phyloP scores from a whole-genome alignment of 2,888 invertebrate genomes.

The Pherbina coryleti region DNA sequence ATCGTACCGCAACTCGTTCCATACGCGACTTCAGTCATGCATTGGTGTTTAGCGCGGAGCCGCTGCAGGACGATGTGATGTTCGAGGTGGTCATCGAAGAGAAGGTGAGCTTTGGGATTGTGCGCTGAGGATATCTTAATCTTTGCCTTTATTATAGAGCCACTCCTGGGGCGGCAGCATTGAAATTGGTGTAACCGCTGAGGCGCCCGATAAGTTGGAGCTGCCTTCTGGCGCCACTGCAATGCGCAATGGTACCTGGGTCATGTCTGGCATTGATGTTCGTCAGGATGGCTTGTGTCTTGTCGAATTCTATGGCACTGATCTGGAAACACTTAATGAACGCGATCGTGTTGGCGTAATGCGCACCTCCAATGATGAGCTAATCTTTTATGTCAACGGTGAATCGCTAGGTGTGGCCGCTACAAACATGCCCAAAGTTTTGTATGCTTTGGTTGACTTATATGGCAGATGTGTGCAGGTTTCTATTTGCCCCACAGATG shows the following conservation, averaged over 20 bases:
- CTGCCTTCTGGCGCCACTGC: constrained; percentile 84
- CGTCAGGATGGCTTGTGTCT: constrained; percentile 86
- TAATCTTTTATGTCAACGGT: constrained; percentile 91
- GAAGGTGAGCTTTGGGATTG: constrained; percentile 75
- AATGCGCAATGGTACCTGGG: constrained; percentile 87
- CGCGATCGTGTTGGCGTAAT: constrained; percentile 88
- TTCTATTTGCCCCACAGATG: constrained; percentile 69
- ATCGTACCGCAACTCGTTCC: constrained; percentile 84
- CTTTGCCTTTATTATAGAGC: constrained; percentile 72
- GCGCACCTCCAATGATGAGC: constrained; percentile 83
- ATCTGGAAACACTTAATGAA: constrained; percentile 85
- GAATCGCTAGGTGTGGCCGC: constrained; percentile 90
- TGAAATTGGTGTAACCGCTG: constrained; percentile 81
- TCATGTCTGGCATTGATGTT: constrained; percentile 89
- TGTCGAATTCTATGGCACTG: constrained; percentile 86
- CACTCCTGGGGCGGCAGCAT: constrained; percentile 84
- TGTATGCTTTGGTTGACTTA: constrained; percentile 84
- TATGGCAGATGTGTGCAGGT: constrained; percentile 89
- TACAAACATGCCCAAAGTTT: constrained; percentile 77
- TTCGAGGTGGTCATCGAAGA: constrained; percentile 91
- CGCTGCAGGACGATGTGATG: constrained; percentile 82
- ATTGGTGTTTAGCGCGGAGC: constrained; percentile 85
- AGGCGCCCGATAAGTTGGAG: constrained; percentile 77
- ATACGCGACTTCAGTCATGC: constrained; percentile 89
- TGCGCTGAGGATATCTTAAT: constrained; percentile 22